A percentile compares a stretch with the other conserved stretches of the same genome.
phyloP scores from a whole-genome alignment of 2,888 invertebrate genomes.

The Chrysodeixis includens region DNA sequence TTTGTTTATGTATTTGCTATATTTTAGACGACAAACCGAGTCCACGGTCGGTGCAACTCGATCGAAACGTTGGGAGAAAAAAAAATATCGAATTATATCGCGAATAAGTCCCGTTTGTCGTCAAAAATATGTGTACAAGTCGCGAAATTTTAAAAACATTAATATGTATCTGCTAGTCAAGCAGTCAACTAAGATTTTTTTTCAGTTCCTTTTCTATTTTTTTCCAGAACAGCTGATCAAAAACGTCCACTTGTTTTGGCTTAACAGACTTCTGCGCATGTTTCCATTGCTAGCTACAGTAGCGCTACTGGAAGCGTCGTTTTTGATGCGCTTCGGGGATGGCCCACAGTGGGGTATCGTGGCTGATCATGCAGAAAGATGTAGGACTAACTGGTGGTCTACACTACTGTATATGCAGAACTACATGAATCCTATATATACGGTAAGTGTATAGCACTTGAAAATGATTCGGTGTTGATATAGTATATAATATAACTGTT shows the following conservation, averaged over 20 bases:
- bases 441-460: slow-evolving; percentile 53
- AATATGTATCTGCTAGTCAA: too few relatives aligned
- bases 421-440: slow-evolving; percentile 60
- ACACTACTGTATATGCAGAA: slow-evolving; percentile 75
- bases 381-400: slow-evolving; percentile 73
- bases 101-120: too few relatives aligned
- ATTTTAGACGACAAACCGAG: too few relatives aligned
- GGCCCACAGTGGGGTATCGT: slow-evolving; percentile 66
- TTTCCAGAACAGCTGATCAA: slow-evolving; percentile 61
- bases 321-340: slow-evolving; percentile 65
- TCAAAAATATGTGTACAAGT: too few relatives aligned
- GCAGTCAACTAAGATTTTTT: too few relatives aligned
- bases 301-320: slow-evolving; percentile 68
- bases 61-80: too few relatives aligned
- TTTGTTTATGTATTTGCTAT: too few relatives aligned
- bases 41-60: too few relatives aligned
- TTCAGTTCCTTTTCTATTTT: not conserved
- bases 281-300: slow-evolving; percentile 70
- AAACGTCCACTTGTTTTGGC: slow-evolving; percentile 72
- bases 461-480: not conserved
- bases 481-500: too few relatives aligned
- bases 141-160: too few relatives aligned
- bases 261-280: slow-evolving; percentile 72
- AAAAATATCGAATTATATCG: too few relatives aligned
- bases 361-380: slow-evolving; percentile 55